Evolutionary conservation across 2,888 invertebrate species (phyloP).

Genomic region (Agriopis marginaria): DNA sequence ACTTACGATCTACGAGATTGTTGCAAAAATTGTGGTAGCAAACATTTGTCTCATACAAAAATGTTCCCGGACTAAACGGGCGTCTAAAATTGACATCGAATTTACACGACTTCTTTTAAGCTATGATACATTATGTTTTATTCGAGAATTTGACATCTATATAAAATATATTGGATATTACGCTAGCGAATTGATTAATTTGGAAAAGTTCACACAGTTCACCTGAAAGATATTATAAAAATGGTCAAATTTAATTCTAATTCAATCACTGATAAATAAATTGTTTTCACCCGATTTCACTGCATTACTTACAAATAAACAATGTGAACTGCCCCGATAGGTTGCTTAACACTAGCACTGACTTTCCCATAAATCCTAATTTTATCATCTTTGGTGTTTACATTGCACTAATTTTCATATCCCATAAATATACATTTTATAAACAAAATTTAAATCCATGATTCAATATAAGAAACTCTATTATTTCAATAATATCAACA

Average conservation of each 20-base stretch:
- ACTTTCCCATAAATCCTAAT: slow-evolving; percentile 59
- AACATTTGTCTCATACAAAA: slow-evolving; percentile 73
- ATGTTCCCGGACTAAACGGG: slow-evolving; percentile 67
- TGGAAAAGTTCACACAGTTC: slow-evolving; percentile 36
- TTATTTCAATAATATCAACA: slow-evolving; percentile 74
- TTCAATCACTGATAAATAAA: not conserved
- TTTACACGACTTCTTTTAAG: slow-evolving; percentile 80
- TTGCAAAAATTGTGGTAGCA: slow-evolving; percentile 83
- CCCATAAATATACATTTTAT: slow-evolving; percentile 54
- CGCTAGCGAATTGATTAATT: slow-evolving; percentile 48
- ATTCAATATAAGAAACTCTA: slow-evolving; percentile 66
- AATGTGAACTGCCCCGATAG: slow-evolving; percentile 41
- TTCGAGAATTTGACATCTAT: slow-evolving; percentile 81
- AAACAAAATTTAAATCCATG: slow-evolving; percentile 53
- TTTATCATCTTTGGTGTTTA: slow-evolving; percentile 77
- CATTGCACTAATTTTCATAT: slow-evolving; percentile 69
- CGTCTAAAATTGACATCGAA: slow-evolving; percentile 84
- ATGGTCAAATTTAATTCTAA: not conserved
- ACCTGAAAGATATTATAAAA: slow-evolving; percentile 3
- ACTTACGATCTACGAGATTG: slow-evolving; percentile 62
- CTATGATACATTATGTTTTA: slow-evolving; percentile 78
- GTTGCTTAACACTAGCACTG: slow-evolving; percentile 53
- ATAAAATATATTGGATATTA: slow-evolving; percentile 75
- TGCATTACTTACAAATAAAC: slow-evolving; percentile 18
- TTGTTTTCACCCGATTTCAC: not conserved